Conservation (phyloP, 1,140 invertebrate genomes). For the Bombus balteatus region DNA sequence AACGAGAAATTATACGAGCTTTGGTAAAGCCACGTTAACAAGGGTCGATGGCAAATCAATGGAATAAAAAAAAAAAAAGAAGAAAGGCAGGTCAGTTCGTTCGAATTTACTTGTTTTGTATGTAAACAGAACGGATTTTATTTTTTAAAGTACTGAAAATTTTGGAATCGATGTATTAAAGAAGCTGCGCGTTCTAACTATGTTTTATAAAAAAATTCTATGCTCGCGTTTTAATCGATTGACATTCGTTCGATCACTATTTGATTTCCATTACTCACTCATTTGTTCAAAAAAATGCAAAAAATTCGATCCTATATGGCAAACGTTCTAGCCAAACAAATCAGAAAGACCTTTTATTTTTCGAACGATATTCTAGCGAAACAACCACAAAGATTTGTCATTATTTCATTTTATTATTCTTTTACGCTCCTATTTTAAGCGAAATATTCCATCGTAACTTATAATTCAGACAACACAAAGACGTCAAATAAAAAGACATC, state of each 20-base stretch:
- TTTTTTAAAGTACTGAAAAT: neutral
- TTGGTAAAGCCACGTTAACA: neutral
- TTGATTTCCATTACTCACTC: neutral
- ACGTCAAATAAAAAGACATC: neutral
- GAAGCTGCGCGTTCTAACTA: neutral
- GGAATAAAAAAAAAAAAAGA: neutral
- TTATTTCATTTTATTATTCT: no score
- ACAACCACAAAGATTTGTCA: no score
- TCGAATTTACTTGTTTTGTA: neutral
- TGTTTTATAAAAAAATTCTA: neutral
- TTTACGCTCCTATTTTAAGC: no score
- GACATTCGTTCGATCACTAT: neutral
- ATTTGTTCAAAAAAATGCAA: neutral
- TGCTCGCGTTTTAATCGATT: neutral
- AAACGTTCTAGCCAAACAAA: neutral
- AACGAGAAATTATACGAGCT: neutral
- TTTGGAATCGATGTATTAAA: neutral
- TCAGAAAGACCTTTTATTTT: no score
- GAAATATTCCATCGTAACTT: no score
- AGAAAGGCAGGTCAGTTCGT: neutral
- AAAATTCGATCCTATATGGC: no score
- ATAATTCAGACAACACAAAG: no score
- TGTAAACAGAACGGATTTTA: neutral
- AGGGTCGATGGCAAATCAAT: conserved; percentile 3
- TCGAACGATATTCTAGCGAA: no score